Conservation (phyloP, 2,113 vertebrate species). For the Tachysurus fulvidraco region DNA sequence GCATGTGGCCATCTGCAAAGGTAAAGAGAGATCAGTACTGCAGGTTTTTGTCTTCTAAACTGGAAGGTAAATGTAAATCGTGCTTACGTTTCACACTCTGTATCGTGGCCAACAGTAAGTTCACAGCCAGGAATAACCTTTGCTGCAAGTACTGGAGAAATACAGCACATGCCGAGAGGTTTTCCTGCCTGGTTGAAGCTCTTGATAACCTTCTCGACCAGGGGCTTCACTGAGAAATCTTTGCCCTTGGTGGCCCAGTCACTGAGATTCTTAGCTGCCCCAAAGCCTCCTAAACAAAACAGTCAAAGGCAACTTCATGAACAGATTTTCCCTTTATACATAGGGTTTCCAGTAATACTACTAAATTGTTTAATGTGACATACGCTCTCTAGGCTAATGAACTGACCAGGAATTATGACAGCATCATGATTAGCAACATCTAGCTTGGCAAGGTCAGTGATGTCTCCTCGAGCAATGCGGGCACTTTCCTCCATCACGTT, state of each 20-base stretch:
- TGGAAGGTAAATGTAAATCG: neutral
- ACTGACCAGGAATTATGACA: conserved; percentile 85
- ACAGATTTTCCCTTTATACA: neutral
- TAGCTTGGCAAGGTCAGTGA: conserved; percentile 79
- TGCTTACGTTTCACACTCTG: conserved; percentile 73
- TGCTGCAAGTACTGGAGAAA: conserved; percentile 82
- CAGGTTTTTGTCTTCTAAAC: neutral
- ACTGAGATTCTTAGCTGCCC: conserved; percentile 90
- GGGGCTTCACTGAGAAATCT: conserved; percentile 69
- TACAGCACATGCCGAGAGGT: conserved; percentile 87
- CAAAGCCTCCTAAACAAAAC: conserved; percentile 78
- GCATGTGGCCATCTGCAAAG: conserved; percentile 80
- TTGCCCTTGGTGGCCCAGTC: conserved; percentile 84
- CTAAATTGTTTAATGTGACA: neutral
- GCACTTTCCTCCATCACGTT: conserved; percentile 90
- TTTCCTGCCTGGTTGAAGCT: conserved; percentile 79
- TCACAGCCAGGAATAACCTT: conserved; percentile 84
- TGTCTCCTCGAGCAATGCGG: conserved; percentile 89
- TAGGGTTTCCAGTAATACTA: neutral
- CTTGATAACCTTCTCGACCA: conserved; percentile 75
- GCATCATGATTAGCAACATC: conserved; percentile 79
- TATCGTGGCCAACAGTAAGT: conserved; percentile 79
- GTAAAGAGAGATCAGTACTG: neutral
- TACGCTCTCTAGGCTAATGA: neutral
- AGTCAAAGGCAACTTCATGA: neutral